Evolutionary conservation across 2,797 vertebrate species (phyloP).

Genomic region (Diplodus sargus): DNA sequence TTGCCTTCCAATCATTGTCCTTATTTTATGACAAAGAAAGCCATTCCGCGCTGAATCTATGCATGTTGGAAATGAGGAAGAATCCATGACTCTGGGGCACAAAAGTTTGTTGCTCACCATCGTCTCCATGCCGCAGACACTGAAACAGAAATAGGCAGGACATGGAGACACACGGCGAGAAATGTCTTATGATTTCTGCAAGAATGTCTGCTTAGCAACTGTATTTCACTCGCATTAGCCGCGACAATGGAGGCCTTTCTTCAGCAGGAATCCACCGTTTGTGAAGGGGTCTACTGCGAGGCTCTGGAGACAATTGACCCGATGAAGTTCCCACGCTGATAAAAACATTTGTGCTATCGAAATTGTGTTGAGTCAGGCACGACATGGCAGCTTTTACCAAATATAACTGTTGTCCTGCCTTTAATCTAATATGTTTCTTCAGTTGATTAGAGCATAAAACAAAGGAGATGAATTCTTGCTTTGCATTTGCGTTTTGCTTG

Average conservation of each 20-base stretch:
- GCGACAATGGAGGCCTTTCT: slow-evolving; percentile 75
- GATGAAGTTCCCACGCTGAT: slow-evolving; percentile 68
- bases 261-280: slow-evolving; percentile 65
- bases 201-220: slow-evolving; percentile 77
- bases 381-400: slow-evolving; percentile 18
- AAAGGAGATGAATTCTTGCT: neutral
- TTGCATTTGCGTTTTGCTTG: neutral
- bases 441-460: neutral
- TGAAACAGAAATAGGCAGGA: slow-evolving; percentile 19
- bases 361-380: slow-evolving; percentile 33
- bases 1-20: slow-evolving; percentile 24
- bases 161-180: slow-evolving; percentile 37
- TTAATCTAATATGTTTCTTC: slow-evolving; percentile 3
- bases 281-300: slow-evolving; percentile 60
- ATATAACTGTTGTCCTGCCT: neutral
- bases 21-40: slow-evolving; percentile 6
- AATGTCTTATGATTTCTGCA: slow-evolving; percentile 77
- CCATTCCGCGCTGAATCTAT: neutral
- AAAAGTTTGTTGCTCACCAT: slow-evolving; percentile 28
- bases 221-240: slow-evolving; percentile 71
- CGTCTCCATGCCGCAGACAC: slow-evolving; percentile 7
- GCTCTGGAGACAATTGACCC: slow-evolving; percentile 70
- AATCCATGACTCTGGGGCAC: slow-evolving; percentile 7
- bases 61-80: neutral
- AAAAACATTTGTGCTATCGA: slow-evolving; percentile 41